phyloP scores from a whole-genome alignment of 1,140 invertebrate genomes.

The Diorhabda sublineata region DNA sequence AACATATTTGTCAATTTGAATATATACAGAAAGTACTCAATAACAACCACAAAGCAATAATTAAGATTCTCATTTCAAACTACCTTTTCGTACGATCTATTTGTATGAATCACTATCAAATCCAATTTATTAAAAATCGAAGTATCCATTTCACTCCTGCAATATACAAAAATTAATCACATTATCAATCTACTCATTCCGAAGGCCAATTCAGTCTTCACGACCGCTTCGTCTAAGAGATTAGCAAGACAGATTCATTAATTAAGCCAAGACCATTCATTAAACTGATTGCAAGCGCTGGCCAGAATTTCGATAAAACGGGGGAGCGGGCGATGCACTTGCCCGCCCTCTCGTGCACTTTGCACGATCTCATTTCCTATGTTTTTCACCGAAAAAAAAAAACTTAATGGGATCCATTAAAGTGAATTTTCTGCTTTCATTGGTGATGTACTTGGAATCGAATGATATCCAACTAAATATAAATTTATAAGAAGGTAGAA shows the following conservation, averaged over 20 bases:
- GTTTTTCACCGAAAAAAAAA: conserved; percentile 10
- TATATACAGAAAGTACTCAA: too few relatives aligned
- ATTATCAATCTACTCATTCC: conserved; percentile 46
- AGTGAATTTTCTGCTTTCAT: not conserved
- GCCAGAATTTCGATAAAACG: conserved; percentile 34
- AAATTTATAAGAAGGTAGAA: too few relatives aligned
- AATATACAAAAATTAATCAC: conserved; percentile 48
- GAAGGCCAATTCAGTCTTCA: conserved; percentile 36
- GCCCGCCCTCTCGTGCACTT: conserved; percentile 5
- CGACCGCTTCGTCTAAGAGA: conserved; percentile 46
- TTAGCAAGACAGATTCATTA: conserved; percentile 50
- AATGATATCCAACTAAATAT: too few relatives aligned
- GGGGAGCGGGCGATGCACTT: conserved; percentile 14
- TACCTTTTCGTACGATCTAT: not conserved
- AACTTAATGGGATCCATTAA: conserved; percentile 15
- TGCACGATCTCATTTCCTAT: conserved; percentile 16
- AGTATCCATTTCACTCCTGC: conserved; percentile 18
- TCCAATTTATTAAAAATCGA: conserved; percentile 22
- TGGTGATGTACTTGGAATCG: not conserved
- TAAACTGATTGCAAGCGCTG: conserved; percentile 44
- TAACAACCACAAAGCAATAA: too few relatives aligned
- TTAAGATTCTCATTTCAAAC: not conserved
- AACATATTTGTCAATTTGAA: too few relatives aligned
- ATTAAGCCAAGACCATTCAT: conserved; percentile 48
- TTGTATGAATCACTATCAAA: conserved; percentile 1